Evolutionary conservation across 2,113 vertebrate genomes (phyloP).

Genomic region (Struthio camelus): DNA sequence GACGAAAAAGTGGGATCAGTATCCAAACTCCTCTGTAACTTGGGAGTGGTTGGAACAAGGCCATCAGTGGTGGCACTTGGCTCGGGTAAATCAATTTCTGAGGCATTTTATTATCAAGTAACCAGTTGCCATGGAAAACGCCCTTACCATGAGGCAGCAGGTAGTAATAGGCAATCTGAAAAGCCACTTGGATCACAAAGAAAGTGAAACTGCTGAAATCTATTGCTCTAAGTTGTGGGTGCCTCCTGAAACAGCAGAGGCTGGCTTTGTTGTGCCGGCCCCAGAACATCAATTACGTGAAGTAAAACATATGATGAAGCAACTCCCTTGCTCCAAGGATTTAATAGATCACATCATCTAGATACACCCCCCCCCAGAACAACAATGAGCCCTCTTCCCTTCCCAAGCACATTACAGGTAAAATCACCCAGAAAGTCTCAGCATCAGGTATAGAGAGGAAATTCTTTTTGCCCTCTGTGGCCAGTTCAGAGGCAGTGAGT

Average conservation of each 20-base stretch:
- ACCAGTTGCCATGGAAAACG: neutral
- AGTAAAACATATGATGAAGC: neutral
- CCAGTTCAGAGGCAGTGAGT: neutral
- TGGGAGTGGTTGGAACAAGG: neutral
- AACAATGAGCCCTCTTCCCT: neutral
- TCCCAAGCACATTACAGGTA: neutral
- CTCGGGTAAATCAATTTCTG: neutral
- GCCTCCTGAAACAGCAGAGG: constrained; percentile 55
- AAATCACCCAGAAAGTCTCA: neutral
- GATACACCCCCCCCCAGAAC: neutral
- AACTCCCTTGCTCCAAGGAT: neutral
- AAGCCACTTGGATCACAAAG: constrained; percentile 73
- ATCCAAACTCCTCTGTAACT: neutral
- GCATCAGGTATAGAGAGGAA: neutral
- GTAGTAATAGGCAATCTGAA: constrained; percentile 76
- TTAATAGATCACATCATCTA: neutral
- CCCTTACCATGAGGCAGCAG: constrained; percentile 68
- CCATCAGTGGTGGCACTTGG: neutral
- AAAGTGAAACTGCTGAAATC: constrained; percentile 72
- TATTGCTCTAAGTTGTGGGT: constrained; percentile 61
- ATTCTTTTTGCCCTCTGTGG: neutral
- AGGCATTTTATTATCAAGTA: neutral
- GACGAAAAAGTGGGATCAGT: neutral
- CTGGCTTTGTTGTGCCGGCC: neutral
- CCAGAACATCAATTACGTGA: neutral